A percentile compares a stretch with the other conserved stretches of the same genome.
Conservation (phyloP, 2,797 vertebrate species). For the Urophycis tenuis region DNA sequence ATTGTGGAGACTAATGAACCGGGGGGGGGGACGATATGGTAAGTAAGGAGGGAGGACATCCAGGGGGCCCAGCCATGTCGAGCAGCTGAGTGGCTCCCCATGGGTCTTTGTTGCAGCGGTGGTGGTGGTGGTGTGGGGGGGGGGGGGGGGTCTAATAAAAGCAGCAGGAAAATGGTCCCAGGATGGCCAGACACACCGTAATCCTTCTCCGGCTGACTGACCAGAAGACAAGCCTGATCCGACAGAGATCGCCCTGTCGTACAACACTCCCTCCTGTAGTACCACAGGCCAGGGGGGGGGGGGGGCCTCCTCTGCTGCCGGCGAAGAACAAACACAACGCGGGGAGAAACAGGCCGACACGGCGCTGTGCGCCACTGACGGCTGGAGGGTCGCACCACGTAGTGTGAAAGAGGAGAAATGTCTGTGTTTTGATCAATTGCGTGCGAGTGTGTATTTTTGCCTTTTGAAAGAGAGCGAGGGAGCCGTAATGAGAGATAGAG, state of each 20-base stretch:
- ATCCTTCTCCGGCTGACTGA: slow-evolving; percentile 46
- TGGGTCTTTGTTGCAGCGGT: slow-evolving; percentile 21
- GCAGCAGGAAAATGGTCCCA: slow-evolving; percentile 30
- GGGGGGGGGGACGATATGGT: too few relatives aligned
- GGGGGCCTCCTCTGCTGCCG: slow-evolving; percentile 37
- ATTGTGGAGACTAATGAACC: too few relatives aligned
- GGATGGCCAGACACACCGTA: slow-evolving; percentile 38
- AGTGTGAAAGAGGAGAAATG: background rate
- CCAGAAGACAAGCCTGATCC: slow-evolving; percentile 36
- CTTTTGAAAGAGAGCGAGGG: background rate
- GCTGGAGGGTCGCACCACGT: background rate
- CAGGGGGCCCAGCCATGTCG: background rate
- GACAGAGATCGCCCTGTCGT: slow-evolving; percentile 45
- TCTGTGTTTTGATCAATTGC: background rate
- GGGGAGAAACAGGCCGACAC: background rate
- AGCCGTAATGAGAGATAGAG: background rate
- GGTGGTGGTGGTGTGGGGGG: slow-evolving; percentile 10
- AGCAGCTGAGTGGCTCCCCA: slow-evolving; percentile 4
- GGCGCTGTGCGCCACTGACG: background rate
- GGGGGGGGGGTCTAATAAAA: slow-evolving; percentile 35
- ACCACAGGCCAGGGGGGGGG: slow-evolving; percentile 17
- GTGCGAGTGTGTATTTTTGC: background rate
- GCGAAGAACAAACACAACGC: background rate
- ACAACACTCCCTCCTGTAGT: background rate
- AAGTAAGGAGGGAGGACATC: background rate